phyloP scores from a whole-genome alignment of 1,140 invertebrate genomes.

The Lordiphosa clarofinis region DNA sequence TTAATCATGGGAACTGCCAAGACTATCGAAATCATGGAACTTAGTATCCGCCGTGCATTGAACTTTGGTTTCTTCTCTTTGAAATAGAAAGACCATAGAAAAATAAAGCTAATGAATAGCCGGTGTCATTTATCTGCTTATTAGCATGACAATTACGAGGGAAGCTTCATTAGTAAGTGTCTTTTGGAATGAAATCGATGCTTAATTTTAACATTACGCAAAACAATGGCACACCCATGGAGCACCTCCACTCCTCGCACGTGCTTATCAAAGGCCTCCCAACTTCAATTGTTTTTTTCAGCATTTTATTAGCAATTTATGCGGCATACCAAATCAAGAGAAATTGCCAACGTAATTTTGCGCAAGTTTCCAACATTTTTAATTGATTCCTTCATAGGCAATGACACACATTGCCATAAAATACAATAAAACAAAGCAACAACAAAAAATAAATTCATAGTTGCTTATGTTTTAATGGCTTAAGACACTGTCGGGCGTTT shows the following conservation, averaged over 20 bases:
- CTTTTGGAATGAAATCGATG: too few relatives aligned
- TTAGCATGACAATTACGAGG: too few relatives aligned
- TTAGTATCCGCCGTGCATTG: constrained; percentile 40
- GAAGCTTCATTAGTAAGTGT: too few relatives aligned
- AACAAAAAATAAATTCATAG: constrained; percentile 30
- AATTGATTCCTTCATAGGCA: constrained; percentile 73
- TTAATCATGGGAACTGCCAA: constrained; percentile 57
- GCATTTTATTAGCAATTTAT: constrained; percentile 46
- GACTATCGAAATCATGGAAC: constrained; percentile 10
- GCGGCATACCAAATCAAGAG: constrained; percentile 64
- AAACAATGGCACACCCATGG: constrained; percentile 24
- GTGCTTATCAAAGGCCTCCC: constrained; percentile 21
- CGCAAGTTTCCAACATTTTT: constrained; percentile 55
- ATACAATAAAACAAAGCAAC: constrained; percentile 18
- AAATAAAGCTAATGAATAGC: too few relatives aligned
- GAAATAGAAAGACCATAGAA: constrained; percentile 42
- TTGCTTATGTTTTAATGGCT: constrained; percentile 50
- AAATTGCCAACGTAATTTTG: constrained; percentile 76
- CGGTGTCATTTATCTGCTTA: too few relatives aligned
- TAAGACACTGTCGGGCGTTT: constrained; percentile 33
- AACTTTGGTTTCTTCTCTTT: constrained; percentile 46
- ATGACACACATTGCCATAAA: constrained; percentile 73
- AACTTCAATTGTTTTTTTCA: constrained; percentile 21
- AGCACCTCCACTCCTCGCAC: constrained; percentile 12
- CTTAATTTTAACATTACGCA: constrained; percentile 42